phyloP scores from a whole-genome alignment of 2,797 vertebrate genomes.

The Triplophysa bombifrons region DNA sequence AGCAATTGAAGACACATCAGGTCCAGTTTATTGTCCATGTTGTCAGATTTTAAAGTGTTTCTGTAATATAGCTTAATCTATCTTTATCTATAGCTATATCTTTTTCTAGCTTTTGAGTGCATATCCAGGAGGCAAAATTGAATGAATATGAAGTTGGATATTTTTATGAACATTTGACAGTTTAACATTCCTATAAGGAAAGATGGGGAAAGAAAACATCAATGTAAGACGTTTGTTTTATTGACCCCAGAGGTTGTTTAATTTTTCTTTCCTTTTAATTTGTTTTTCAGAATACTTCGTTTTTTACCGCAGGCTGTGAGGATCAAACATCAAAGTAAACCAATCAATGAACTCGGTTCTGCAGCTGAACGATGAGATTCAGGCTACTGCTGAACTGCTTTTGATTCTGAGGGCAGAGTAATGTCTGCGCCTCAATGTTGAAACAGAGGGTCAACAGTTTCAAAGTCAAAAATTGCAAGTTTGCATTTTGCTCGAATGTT shows the following conservation, averaged over 20 bases:
- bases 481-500: background rate
- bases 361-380: slow-evolving; percentile 10
- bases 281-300: slow-evolving; percentile 34
- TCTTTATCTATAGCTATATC: too few relatives aligned
- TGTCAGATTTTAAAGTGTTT: slow-evolving; percentile 3
- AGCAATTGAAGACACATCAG: background rate
- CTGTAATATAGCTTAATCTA: too few relatives aligned
- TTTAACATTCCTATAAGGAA: slow-evolving; percentile 56
- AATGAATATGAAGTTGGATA: slow-evolving; percentile 23
- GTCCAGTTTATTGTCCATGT: background rate
- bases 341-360: slow-evolving; percentile 24
- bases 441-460: slow-evolving; percentile 1
- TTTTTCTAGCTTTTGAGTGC: slow-evolving; percentile 15
- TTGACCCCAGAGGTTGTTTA: slow-evolving; percentile 45
- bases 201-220: slow-evolving; percentile 44
- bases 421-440: background rate
- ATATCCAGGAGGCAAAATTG: slow-evolving; percentile 19
- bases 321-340: slow-evolving; percentile 38
- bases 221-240: slow-evolving; percentile 55
- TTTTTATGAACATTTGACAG: slow-evolving; percentile 47
- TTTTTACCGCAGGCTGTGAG: slow-evolving; percentile 14
- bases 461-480: slow-evolving; percentile 3
- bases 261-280: slow-evolving; percentile 43
- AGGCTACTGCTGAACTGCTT: slow-evolving; percentile 22
- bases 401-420: background rate